A percentile compares a stretch with the other conserved stretches of the same genome.
Conservation (phyloP, 2,113 vertebrate species). For the Trichechus manatus region DNA sequence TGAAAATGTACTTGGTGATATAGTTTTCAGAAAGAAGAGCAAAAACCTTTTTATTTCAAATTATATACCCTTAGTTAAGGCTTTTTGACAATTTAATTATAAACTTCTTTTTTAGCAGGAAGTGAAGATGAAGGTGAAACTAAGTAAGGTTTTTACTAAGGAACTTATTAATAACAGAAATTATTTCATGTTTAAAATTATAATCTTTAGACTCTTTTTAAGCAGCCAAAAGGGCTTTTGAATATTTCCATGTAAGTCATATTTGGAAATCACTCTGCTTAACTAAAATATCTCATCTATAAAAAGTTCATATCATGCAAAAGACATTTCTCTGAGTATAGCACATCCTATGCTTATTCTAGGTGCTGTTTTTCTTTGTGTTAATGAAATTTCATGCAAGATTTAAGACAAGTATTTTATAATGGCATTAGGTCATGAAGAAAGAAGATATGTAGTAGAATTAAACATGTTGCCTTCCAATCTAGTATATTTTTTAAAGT, state of each 20-base stretch:
- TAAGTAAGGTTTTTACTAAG: not conserved
- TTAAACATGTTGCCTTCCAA: not conserved
- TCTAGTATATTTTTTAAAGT: not conserved
- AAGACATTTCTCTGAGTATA: not conserved
- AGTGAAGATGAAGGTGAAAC: slow-evolving; percentile 43
- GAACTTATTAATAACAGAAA: not conserved
- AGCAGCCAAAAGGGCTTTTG: not conserved
- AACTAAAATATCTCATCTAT: not conserved
- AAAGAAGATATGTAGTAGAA: not conserved
- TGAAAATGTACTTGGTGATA: slow-evolving; percentile 50
- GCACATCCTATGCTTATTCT: not conserved
- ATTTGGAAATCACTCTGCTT: not conserved
- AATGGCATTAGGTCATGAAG: not conserved
- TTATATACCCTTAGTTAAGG: not conserved
- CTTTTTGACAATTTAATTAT: not conserved
- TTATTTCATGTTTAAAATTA: not conserved
- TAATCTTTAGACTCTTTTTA: not conserved
- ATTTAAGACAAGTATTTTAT: not conserved
- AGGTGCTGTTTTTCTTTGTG: not conserved
- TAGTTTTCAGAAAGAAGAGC: slow-evolving; percentile 6
- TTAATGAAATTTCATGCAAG: not conserved
- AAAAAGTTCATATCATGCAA: not conserved
- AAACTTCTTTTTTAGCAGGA: not conserved
- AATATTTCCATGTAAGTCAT: not conserved
- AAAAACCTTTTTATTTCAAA: not conserved